These are phyloP conservation scores for Sciurus niger DNA, from an alignment of 2,113 vertebrate species.

Conservation along the genomic window DNA sequence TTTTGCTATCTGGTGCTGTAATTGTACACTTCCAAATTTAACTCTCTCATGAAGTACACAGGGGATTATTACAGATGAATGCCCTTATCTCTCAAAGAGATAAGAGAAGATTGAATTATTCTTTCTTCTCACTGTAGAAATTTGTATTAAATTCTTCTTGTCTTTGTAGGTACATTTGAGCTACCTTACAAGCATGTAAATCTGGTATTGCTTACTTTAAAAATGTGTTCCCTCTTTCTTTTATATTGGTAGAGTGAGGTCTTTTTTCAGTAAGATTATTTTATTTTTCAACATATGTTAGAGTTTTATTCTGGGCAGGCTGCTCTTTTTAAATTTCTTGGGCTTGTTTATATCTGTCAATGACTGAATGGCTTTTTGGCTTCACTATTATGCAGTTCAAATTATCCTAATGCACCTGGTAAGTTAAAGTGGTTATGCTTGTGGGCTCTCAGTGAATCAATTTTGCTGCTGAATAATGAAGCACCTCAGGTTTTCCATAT, in stretches of 20 bases:
- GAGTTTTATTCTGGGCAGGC: slow-evolving; percentile 59
- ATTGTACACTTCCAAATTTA: slow-evolving; percentile 8
- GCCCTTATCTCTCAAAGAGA: slow-evolving; percentile 37
- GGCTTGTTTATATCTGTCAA: slow-evolving; percentile 69
- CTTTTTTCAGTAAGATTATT: slow-evolving; percentile 49
- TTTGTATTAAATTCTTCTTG: slow-evolving; percentile 1
- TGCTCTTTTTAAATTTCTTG: slow-evolving; percentile 71
- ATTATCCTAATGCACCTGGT: slow-evolving; percentile 77
- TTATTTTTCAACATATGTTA: slow-evolving; percentile 59
- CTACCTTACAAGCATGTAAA: slow-evolving; percentile 11
- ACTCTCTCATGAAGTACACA: background rate
- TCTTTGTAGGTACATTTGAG: slow-evolving; percentile 15
- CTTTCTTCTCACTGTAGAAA: slow-evolving; percentile 50
- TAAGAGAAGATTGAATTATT: slow-evolving; percentile 32
- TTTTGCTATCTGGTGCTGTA: background rate
- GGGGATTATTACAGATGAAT: background rate
- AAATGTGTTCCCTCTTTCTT: background rate
- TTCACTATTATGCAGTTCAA: slow-evolving; percentile 68
- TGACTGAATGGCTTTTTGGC: slow-evolving; percentile 67
- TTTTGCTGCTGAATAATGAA: slow-evolving; percentile 77
- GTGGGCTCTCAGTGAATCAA: slow-evolving; percentile 70
- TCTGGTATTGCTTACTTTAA: background rate
- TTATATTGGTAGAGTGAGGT: background rate
- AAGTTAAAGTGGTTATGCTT: slow-evolving; percentile 72
- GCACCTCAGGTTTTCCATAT: slow-evolving; percentile 66